A percentile compares a stretch with the other conserved stretches of the same genome.
These are phyloP conservation scores for Botia almorhae DNA, from an alignment of 2,797 vertebrate genomes.

Conservation along the genomic window DNA sequence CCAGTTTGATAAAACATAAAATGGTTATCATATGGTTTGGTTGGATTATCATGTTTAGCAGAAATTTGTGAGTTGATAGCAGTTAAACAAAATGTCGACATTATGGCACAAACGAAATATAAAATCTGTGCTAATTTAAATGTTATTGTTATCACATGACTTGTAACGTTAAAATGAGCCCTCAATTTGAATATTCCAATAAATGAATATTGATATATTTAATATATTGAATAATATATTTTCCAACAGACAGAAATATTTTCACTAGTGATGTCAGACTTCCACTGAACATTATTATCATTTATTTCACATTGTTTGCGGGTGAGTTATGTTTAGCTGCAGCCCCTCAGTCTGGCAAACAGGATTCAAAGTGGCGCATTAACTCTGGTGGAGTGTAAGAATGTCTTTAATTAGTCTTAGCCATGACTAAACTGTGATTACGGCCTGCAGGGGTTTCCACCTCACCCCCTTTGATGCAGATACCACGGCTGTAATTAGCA, in stretches of 20 bases:
- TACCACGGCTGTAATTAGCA: slow-evolving; percentile 72
- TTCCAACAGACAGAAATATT: not conserved
- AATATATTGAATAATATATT: too few species aligned
- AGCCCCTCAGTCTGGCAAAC: slow-evolving; percentile 10
- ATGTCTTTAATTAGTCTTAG: slow-evolving; percentile 82
- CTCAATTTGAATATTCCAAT: not conserved
- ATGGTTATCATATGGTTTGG: too few species aligned
- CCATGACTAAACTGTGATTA: slow-evolving; percentile 86
- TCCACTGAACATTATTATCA: not conserved
- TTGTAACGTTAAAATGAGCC: too few species aligned
- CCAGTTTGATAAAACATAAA: too few species aligned
- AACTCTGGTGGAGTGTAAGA: slow-evolving; percentile 56
- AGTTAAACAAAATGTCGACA: too few species aligned
- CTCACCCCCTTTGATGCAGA: slow-evolving; percentile 75
- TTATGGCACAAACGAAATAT: not conserved
- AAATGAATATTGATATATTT: too few species aligned
- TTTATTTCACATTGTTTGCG: not conserved
- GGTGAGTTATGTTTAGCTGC: slow-evolving; percentile 2
- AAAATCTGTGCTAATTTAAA: not conserved
- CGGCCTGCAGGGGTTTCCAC: slow-evolving; percentile 72
- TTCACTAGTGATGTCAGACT: not conserved
- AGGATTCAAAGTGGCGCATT: slow-evolving; percentile 25
- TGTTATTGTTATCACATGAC: too few species aligned
- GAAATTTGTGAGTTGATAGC: too few species aligned
- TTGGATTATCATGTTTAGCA: too few species aligned